Conservation (phyloP, 2,113 vertebrate species). For the Crotalus viridis region DNA sequence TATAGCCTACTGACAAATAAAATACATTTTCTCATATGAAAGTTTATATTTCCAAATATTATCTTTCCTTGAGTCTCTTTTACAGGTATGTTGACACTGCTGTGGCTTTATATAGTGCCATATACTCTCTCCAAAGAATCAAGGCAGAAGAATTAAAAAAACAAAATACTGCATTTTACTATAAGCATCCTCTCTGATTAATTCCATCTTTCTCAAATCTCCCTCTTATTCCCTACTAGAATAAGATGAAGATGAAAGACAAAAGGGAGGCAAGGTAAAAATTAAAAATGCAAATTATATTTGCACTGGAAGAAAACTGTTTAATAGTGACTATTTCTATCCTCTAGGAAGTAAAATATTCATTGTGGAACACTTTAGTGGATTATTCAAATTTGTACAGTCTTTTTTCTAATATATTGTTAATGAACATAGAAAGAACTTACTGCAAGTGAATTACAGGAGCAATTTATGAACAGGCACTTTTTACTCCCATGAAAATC, state of each 20-base stretch:
- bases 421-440: neutral
- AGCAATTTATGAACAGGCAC: neutral
- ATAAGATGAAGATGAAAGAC: neutral
- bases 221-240: neutral
- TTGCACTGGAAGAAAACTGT: neutral
- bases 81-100: neutral
- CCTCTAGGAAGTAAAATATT: neutral
- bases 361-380: neutral
- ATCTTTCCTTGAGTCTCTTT: neutral
- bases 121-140: neutral
- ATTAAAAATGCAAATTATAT: neutral
- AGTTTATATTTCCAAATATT: neutral
- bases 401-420: neutral
- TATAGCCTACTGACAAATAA: neutral
- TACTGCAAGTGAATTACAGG: neutral
- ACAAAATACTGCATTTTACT: neutral
- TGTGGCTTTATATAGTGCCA: neutral
- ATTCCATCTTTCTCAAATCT: neutral
- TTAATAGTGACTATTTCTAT: neutral
- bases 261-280: neutral
- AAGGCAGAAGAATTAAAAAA: neutral
- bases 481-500: neutral
- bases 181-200: neutral
- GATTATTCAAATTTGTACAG: neutral
- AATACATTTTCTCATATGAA: neutral